Conservation (phyloP, 2,888 invertebrate species). For the Plagodis pulveraria region DNA sequence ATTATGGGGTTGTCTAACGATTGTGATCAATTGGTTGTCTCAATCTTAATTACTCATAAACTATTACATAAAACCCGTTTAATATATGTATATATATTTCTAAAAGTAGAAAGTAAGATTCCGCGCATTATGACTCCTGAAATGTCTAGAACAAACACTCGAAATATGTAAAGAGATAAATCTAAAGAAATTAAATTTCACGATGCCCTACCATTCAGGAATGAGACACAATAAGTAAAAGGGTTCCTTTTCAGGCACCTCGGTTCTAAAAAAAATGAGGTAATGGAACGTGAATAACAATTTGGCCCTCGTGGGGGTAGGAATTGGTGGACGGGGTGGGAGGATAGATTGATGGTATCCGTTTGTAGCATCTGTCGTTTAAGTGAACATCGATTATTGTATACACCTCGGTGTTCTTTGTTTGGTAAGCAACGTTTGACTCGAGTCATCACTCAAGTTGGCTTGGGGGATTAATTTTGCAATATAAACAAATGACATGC, state of each 20-base stretch:
- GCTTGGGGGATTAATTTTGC: slow-evolving; percentile 69
- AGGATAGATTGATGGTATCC: slow-evolving; percentile 80
- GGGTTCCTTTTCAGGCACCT: slow-evolving; percentile 79
- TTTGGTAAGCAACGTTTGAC: slow-evolving; percentile 73
- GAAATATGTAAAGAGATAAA: slow-evolving; percentile 56
- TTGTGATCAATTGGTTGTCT: no score
- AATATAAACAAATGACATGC: slow-evolving; percentile 75
- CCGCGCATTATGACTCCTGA: slow-evolving; percentile 38
- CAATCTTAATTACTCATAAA: no score
- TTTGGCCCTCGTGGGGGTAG: slow-evolving; percentile 64
- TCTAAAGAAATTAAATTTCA: slow-evolving; percentile 74
- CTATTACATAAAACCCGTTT: no score
- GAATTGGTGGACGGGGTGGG: slow-evolving; percentile 46
- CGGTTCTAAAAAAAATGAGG: slow-evolving; percentile 81
- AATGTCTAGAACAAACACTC: slow-evolving; percentile 42
- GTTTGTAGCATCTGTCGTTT: slow-evolving; percentile 84
- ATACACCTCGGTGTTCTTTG: slow-evolving; percentile 78
- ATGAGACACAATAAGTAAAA: slow-evolving; percentile 80
- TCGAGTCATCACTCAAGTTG: slow-evolving; percentile 67
- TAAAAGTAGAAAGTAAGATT: no score
- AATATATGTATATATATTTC: no score
- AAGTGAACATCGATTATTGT: slow-evolving; percentile 82
- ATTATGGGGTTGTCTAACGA: no score
- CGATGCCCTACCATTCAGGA: slow-evolving; percentile 71
- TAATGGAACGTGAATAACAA: slow-evolving; percentile 84